Conservation (phyloP, 2,888 invertebrate genomes). For the Tenodera sinensis region DNA sequence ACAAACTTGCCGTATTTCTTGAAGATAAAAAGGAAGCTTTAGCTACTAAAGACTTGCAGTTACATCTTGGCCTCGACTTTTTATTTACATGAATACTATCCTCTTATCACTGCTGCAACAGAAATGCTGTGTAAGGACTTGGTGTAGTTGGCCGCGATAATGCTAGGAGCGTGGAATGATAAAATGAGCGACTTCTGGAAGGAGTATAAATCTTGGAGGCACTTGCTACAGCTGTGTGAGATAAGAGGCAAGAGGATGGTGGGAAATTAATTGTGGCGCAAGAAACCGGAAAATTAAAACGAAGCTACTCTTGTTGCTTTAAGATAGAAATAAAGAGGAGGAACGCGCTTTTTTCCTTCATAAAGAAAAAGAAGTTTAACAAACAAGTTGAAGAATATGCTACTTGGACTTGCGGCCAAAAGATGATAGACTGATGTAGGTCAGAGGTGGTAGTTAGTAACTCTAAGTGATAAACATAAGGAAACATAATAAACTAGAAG, state of each 20-base stretch:
- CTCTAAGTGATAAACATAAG: background rate
- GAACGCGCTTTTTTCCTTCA: background rate
- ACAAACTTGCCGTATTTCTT: background rate
- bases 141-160: background rate
- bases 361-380: conserved; percentile 4
- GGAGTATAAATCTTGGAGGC: conserved; percentile 23
- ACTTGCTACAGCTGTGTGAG: conserved; percentile 26
- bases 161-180: conserved; percentile 5
- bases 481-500: background rate
- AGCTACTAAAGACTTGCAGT: background rate
- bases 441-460: background rate
- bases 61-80: background rate
- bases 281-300: conserved; percentile 30
- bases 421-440: background rate
- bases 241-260: conserved; percentile 13
- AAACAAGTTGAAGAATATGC: background rate
- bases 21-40: background rate
- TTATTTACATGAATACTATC: background rate
- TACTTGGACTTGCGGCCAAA: background rate
- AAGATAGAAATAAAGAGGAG: conserved; percentile 12
- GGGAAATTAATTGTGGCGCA: conserved; percentile 29
- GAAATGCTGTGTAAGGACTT: background rate
- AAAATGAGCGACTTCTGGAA: conserved; percentile 18
- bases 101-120: background rate
- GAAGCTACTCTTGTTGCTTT: conserved; percentile 26